phyloP scores from a whole-genome alignment of 2,113 vertebrate genomes.

The Rhabdornis inornatus region DNA sequence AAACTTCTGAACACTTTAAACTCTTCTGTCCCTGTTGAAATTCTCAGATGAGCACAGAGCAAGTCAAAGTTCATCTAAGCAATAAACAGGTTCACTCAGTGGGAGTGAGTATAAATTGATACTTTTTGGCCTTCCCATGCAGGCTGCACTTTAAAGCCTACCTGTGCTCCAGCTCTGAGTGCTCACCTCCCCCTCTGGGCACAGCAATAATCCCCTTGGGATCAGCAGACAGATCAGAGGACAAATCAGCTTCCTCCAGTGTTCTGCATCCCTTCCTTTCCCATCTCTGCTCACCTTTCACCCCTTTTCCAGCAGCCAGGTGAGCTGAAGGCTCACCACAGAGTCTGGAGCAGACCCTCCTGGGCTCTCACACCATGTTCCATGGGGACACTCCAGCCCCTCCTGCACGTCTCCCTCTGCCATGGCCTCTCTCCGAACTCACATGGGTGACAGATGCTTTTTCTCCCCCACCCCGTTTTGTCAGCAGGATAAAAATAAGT shows the following conservation, averaged over 20 bases:
- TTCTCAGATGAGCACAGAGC: neutral
- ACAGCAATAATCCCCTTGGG: neutral
- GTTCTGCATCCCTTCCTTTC: neutral
- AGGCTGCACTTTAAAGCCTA: neutral
- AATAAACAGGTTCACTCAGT: neutral
- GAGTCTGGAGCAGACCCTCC: neutral
- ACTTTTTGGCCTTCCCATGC: neutral
- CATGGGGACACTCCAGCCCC: neutral
- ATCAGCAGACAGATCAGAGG: neutral
- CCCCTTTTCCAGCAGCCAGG: neutral
- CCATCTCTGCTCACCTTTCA: neutral
- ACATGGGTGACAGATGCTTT: slow-evolving; percentile 46
- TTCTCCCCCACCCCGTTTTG: neutral
- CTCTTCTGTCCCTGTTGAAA: accelerated
- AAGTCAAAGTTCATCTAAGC: neutral
- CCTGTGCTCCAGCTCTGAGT: neutral
- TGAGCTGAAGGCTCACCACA: accelerated
- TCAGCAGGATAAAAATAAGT: slow-evolving; percentile 57
- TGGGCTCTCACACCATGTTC: accelerated
- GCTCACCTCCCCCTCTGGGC: neutral
- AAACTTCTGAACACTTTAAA: neutral
- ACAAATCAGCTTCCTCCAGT: neutral
- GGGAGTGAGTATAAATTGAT: neutral
- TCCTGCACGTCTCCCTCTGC: neutral
- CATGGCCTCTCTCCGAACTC: neutral